Percentiles rank a stretch among this genome's conserved stretches.
Evolutionary conservation across 1,140 invertebrate genomes (phyloP).

Genomic region (Pogonognathellus flavescens): DNA sequence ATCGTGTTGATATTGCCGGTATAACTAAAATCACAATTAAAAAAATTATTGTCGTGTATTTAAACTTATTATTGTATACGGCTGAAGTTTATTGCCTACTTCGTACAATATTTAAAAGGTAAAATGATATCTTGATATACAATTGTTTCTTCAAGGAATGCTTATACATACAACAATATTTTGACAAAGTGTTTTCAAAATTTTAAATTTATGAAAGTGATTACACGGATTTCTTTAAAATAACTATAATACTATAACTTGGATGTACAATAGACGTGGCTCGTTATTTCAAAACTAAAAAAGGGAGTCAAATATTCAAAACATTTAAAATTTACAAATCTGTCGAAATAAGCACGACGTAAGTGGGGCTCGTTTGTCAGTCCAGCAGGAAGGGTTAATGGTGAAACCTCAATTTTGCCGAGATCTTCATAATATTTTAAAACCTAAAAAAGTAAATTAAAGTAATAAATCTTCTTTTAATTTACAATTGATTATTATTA

Average conservation of each 20-base stretch:
- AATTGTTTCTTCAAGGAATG: not conserved
- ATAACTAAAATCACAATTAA: not conserved
- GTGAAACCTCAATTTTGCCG: conserved; percentile 70
- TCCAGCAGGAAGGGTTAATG: conserved; percentile 72
- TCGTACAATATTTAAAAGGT: not conserved
- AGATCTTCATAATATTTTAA: conserved; percentile 70
- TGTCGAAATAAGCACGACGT: conserved; percentile 70
- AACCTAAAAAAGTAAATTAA: too few relatives aligned
- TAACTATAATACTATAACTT: too few relatives aligned
- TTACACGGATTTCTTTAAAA: too few relatives aligned
- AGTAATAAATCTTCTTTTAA: too few relatives aligned
- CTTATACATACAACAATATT: too few relatives aligned
- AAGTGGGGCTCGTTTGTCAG: conserved; percentile 72
- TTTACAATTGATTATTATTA: too few relatives aligned
- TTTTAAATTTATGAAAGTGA: too few relatives aligned
- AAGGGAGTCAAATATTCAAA: too few relatives aligned
- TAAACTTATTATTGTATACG: not conserved
- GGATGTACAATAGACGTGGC: too few relatives aligned
- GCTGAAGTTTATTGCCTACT: not conserved
- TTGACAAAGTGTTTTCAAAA: too few relatives aligned
- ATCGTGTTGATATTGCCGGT: conserved; percentile 73
- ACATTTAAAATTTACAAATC: too few relatives aligned
- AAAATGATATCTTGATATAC: not conserved
- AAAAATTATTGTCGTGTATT: not conserved
- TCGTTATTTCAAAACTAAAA: too few relatives aligned